A percentile compares a stretch with the other conserved stretches of the same genome.
phyloP scores from a whole-genome alignment of 2,797 vertebrate species.

The Phrynocephalus forsythii region DNA sequence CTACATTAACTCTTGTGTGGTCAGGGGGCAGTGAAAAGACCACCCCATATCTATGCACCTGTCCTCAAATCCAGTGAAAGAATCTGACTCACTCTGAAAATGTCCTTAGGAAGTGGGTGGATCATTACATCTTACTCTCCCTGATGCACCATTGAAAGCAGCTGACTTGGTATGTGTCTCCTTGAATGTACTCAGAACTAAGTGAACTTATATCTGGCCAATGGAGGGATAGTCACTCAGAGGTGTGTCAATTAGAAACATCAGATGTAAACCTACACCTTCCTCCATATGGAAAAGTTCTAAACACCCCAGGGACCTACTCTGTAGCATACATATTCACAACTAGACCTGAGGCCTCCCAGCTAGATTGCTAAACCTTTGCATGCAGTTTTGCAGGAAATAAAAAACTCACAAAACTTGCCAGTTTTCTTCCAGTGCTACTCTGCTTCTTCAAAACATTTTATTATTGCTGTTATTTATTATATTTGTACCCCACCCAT shows the following conservation, averaged over 20 bases:
- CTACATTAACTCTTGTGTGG: slow-evolving; percentile 30
- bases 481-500: too few species aligned
- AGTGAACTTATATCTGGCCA: background rate
- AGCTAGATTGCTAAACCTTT: background rate
- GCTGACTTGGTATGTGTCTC: slow-evolving; percentile 14
- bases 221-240: background rate
- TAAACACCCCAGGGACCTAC: background rate
- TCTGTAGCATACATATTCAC: background rate
- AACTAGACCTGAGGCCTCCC: slow-evolving; percentile 1
- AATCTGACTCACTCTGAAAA: background rate
- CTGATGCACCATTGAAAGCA: background rate
- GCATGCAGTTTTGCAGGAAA: background rate
- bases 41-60: slow-evolving; percentile 28
- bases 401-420: background rate
- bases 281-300: background rate
- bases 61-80: background rate
- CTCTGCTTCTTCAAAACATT: background rate
- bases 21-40: slow-evolving; percentile 11
- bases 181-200: slow-evolving; percentile 1
- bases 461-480: background rate
- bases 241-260: background rate
- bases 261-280: slow-evolving; percentile 1
- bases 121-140: slow-evolving; percentile 16
- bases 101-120: background rate
- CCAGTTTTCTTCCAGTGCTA: background rate